Evolutionary conservation across 2,888 invertebrate genomes (phyloP), one percentile per base, ranked within the genome.

Genomic region (Dryobotodes eremita): DNA sequence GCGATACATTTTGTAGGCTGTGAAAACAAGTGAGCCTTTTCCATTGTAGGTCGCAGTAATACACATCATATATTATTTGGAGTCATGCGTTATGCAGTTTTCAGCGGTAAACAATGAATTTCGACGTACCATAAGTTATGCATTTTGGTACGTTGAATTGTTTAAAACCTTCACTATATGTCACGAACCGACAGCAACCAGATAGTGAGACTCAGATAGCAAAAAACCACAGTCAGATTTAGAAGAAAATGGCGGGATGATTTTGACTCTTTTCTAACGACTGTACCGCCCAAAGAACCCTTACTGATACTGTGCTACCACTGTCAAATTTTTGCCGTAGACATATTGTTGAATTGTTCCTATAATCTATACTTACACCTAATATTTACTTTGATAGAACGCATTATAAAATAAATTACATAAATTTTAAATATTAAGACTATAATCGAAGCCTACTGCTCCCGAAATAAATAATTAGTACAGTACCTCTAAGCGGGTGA

Each of bases 1-100:
- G 72, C 69, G 70, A 77, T 50, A 0, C 20, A 65, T 66, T 53
- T 31, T 42, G 46, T 26, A 31, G 20, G 17, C 36, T 69, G n/a
- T 50, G 20, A 7, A 17, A 50, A n/a, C 31, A 23, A 15, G n/a
- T 26, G 0, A 26, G 23, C 11, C 5, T 36, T 31, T 31, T n/a
- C 15, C 3, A 15, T 36, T 17, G 23, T 36, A 31, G 1, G 2
- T 48, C 13, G 13, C 53, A 55, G 20, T 11, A 23, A 50, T 15
- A 15, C 1, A 55, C 36, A 31, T 68, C 3, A 26, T 50, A 26
- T 23, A 71, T 57, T 31, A 48, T 48, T 57, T 59, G 15, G 3
- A 46, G 17, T 71, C 26, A n/a, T 42, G 6, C 31, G 17, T 17
- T 1, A 26, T 46, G 0, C 26, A 46, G 53, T 74, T 50, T 69